Percentiles rank a stretch among this genome's conserved stretches.
These are phyloP conservation scores for Timema cristinae DNA, from an alignment of 2,888 invertebrate species.

Conservation along the genomic window DNA sequence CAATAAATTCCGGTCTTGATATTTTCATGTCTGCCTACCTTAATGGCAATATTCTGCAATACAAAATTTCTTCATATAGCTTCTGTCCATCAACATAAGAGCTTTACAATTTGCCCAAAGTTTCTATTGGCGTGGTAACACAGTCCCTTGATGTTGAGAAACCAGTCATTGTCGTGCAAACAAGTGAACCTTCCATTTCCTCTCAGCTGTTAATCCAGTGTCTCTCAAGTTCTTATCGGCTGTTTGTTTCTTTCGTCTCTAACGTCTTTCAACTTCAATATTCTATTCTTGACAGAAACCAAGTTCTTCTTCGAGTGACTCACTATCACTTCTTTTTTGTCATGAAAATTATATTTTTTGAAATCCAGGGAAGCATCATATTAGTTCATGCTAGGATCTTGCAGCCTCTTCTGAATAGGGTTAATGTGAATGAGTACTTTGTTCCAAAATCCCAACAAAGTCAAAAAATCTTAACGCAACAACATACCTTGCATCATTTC, in stretches of 20 bases:
- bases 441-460: neutral
- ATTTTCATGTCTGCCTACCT: neutral
- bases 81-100: neutral
- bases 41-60: slow-evolving; percentile 1
- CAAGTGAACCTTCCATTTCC: neutral
- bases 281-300: neutral
- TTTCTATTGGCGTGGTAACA: neutral
- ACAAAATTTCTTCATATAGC: neutral
- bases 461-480: neutral
- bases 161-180: neutral
- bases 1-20: neutral
- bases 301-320: neutral
- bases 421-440: neutral
- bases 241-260: neutral
- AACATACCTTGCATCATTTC: neutral
- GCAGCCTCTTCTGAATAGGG: neutral
- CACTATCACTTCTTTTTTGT: neutral
- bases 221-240: neutral
- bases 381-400: neutral
- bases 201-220: neutral
- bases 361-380: neutral
- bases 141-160: neutral
- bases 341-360: too few species aligned
- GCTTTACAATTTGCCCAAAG: neutral
- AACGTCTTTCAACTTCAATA: too few species aligned